Conservation (phyloP, 1,140 invertebrate genomes). For the Uloborus diversus region DNA sequence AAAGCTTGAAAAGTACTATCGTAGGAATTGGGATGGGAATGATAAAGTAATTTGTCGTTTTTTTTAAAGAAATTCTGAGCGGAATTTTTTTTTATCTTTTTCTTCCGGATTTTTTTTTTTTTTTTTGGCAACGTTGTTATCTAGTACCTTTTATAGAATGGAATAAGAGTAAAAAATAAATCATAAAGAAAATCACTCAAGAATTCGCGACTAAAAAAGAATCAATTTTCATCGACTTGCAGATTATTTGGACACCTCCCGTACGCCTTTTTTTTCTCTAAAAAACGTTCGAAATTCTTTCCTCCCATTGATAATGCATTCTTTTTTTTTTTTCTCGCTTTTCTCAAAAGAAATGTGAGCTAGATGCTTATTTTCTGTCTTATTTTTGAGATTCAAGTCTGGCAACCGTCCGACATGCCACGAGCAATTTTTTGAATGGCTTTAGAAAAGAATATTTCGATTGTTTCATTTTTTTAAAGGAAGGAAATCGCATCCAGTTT, state of each 20-base stretch:
- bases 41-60: constrained; percentile 30
- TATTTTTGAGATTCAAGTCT: constrained; percentile 4
- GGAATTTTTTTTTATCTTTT: no score
- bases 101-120: not conserved
- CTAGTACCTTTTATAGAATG: no score
- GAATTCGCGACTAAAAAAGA: constrained; percentile 27
- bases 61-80: not conserved
- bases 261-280: constrained; percentile 19
- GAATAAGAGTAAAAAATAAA: not conserved
- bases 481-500: no score
- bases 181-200: not conserved
- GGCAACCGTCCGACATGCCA: constrained; percentile 1
- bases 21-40: no score
- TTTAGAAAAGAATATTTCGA: no score
- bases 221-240: constrained; percentile 46
- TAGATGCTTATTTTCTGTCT: constrained; percentile 32
- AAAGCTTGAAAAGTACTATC: no score
- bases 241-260: constrained; percentile 44
- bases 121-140: no score
- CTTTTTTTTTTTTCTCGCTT: not conserved
- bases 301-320: not conserved
- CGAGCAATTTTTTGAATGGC: no score
- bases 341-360: constrained; percentile 3
- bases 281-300: constrained; percentile 34
- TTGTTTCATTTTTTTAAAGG: no score